These are phyloP conservation scores for Zelostemma sp. DNA, from an alignment of 1,140 invertebrate species.

Conservation along the genomic window DNA sequence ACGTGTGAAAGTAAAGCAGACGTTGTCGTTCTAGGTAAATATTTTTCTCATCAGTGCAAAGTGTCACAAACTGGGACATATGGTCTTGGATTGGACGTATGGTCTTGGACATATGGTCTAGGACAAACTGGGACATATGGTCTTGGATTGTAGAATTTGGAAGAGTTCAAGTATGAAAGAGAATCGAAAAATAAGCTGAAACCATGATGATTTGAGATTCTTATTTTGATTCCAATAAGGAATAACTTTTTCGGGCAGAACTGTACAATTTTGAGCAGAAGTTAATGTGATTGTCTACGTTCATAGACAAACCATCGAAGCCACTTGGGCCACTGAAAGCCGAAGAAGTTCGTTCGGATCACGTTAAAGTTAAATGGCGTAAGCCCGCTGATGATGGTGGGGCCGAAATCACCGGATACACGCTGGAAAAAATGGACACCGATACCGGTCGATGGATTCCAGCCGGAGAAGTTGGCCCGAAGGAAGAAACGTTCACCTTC, in stretches of 20 bases:
- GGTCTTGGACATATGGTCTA: too few species aligned
- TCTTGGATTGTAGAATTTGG: too few species aligned
- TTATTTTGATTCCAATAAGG: too few species aligned
- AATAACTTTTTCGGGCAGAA: too few species aligned
- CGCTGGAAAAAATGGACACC: constrained; percentile 96
- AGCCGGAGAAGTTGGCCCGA: constrained; percentile 89
- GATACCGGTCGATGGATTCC: constrained; percentile 93
- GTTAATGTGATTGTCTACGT: constrained; percentile 28
- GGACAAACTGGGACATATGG: too few species aligned
- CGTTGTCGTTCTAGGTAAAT: constrained; percentile 86
- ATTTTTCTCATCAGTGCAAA: constrained; percentile 2
- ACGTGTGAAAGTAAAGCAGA: constrained; percentile 86
- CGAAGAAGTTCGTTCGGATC: constrained; percentile 89
- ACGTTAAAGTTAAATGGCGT: constrained; percentile 95
- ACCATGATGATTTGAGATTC: too few species aligned
- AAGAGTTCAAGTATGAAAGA: too few species aligned
- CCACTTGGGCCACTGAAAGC: constrained; percentile 89
- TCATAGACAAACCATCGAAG: constrained; percentile 84
- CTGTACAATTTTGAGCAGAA: too few species aligned
- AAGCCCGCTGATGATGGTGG: constrained; percentile 95
- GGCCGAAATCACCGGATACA: constrained; percentile 92
- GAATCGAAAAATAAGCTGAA: too few species aligned
- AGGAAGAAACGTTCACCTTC: constrained; percentile 86
- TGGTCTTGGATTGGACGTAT: too few species aligned
- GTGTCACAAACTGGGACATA: background rate